phyloP scores from a whole-genome alignment of 2,888 invertebrate species.

The Agrotis puta region DNA sequence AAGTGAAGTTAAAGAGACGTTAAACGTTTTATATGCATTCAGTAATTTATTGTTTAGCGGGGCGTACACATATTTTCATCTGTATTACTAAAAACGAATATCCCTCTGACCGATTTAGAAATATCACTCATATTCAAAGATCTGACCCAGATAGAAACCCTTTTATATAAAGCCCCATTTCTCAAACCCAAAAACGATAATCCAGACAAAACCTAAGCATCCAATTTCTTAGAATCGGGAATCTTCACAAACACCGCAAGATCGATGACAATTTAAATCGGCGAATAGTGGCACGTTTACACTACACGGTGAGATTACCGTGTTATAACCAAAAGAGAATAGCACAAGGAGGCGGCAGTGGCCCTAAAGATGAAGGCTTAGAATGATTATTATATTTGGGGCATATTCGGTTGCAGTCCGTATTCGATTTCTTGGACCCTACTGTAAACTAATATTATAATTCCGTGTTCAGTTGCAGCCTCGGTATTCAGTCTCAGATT shows the following conservation, averaged over 20 bases:
- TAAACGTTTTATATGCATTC: not conserved
- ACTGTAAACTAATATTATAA: not conserved
- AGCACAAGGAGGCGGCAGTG: not conserved
- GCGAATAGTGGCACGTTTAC: constrained; percentile 12
- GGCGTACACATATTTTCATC: not conserved
- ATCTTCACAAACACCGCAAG: constrained; percentile 54
- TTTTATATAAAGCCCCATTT: constrained; percentile 2
- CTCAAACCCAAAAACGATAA: constrained; percentile 40
- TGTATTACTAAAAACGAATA: not conserved
- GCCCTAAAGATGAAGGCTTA: not conserved
- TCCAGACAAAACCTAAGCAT: constrained; percentile 36
- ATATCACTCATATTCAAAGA: not conserved
- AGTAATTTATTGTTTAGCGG: not conserved
- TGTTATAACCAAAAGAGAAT: not conserved
- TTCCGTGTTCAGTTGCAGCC: too few relatives aligned
- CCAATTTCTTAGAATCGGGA: constrained; percentile 35
- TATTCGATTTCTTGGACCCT: not conserved
- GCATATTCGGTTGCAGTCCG: not conserved
- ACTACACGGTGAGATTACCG: not conserved
- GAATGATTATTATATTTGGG: not conserved
- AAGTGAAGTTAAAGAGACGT: not conserved
- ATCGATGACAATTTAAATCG: constrained; percentile 62
- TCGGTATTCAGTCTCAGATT: too few relatives aligned
- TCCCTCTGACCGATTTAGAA: not conserved
- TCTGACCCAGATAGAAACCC: constrained; percentile 3